These are phyloP conservation scores for Siniperca obscura DNA, from an alignment of 2,797 vertebrate genomes.

Conservation along the genomic window DNA sequence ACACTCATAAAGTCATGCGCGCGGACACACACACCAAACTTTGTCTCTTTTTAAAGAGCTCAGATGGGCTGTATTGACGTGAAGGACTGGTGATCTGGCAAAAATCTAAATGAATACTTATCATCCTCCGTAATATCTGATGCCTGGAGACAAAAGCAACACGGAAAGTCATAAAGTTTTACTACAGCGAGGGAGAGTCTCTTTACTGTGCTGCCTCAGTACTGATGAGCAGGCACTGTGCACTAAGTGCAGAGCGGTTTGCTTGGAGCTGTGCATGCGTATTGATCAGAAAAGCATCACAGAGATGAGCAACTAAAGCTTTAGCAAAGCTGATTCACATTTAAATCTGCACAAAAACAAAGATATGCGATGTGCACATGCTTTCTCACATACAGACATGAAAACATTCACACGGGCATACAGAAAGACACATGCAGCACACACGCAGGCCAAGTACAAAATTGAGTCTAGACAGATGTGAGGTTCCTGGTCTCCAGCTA, in stretches of 20 bases:
- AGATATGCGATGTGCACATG: not conserved
- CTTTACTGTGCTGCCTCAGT: conserved; percentile 74
- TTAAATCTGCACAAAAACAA: conserved; percentile 38
- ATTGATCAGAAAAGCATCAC: conserved; percentile 59
- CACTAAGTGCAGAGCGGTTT: conserved; percentile 56
- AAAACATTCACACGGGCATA: conserved; percentile 23
- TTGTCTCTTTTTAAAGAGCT: conserved; percentile 76
- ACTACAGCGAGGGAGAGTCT: conserved; percentile 79
- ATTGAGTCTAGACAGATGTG: conserved; percentile 67
- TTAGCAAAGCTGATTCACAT: conserved; percentile 31
- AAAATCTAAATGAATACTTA: conserved; percentile 80
- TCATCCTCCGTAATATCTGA: conserved; percentile 77
- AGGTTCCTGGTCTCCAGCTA: conserved; percentile 43
- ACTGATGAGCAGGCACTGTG: conserved; percentile 73
- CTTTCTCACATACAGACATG: conserved; percentile 14
- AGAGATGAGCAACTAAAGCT: conserved; percentile 17
- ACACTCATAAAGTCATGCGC: conserved; percentile 32
- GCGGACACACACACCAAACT: conserved; percentile 38
- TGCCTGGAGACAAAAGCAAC: conserved; percentile 80
- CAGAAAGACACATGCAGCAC: conserved; percentile 12
- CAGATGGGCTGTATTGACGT: conserved; percentile 79
- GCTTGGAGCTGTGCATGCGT: conserved; percentile 38
- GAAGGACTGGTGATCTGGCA: conserved; percentile 80
- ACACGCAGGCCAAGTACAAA: conserved; percentile 13
- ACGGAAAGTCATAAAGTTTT: conserved; percentile 81